Evolutionary conservation across 2,113 vertebrate genomes (phyloP).

Genomic region (Hyperoodon ampullatus): DNA sequence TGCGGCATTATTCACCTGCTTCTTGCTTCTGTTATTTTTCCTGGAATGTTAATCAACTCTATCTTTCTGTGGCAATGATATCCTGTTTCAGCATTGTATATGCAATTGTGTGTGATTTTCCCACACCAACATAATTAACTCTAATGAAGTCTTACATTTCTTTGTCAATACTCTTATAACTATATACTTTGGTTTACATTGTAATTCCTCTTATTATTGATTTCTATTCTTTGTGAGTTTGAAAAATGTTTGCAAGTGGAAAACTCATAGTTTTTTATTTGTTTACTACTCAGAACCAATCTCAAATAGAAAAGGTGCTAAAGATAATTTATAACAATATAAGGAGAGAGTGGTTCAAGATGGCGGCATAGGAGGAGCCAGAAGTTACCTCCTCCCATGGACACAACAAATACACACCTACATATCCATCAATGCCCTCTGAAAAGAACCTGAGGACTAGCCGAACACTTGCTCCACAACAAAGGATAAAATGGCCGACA

Average conservation of each 20-base stretch:
- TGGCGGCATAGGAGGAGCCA: too few relatives aligned
- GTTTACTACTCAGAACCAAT: background rate
- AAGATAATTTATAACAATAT: background rate
- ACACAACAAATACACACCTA: too few relatives aligned
- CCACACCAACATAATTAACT: background rate
- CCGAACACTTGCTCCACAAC: too few relatives aligned
- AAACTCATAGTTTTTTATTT: background rate
- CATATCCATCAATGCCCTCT: too few relatives aligned
- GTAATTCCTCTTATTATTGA: background rate
- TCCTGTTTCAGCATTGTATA: background rate
- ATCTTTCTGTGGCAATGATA: background rate
- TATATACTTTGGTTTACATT: background rate
- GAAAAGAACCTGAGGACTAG: too few relatives aligned
- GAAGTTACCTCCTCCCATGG: too few relatives aligned
- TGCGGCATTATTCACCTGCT: background rate
- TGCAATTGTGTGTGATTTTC: background rate
- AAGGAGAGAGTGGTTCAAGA: background rate
- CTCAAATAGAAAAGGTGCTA: background rate
- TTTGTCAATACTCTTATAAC: background rate
- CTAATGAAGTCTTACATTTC: background rate
- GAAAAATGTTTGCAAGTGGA: background rate
- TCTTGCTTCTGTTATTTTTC: background rate
- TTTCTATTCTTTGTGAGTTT: background rate
- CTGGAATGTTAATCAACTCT: background rate
- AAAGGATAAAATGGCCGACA: too few relatives aligned